Percentiles rank a stretch among this genome's conserved stretches.
These are phyloP conservation scores for Xerus rutilus DNA, from an alignment of 2,797 vertebrate species.

Conservation along the genomic window DNA sequence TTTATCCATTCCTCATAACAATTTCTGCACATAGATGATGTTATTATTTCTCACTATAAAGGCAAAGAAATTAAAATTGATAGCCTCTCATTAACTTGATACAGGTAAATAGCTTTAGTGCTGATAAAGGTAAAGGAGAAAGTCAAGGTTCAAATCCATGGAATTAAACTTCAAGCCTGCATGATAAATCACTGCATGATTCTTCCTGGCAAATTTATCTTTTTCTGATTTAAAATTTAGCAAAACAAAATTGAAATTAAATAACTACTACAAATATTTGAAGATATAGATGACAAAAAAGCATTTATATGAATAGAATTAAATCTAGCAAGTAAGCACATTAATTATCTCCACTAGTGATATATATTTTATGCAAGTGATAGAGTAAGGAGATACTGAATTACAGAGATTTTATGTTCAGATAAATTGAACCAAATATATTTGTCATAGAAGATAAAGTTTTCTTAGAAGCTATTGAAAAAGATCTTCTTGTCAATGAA, in stretches of 20 bases:
- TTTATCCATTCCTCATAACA: neutral
- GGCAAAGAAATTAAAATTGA: neutral
- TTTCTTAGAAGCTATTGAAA: conserved; percentile 41
- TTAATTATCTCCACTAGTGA: conserved; percentile 30
- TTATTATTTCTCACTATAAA: conserved; percentile 7
- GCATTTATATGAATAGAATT: conserved; percentile 6
- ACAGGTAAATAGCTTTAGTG: neutral
- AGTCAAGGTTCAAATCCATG: neutral
- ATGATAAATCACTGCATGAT: neutral
- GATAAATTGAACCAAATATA: conserved; percentile 38
- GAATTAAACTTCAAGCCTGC: neutral
- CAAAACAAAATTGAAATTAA: conserved; percentile 41
- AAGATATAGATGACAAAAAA: conserved; percentile 34
- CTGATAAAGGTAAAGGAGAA: neutral
- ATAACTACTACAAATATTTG: conserved; percentile 31
- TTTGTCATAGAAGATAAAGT: neutral
- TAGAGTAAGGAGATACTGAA: neutral
- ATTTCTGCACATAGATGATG: neutral
- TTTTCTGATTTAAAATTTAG: conserved; percentile 31
- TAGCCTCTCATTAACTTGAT: neutral
- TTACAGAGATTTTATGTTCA: neutral
- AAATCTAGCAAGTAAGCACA: neutral
- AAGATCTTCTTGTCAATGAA: neutral
- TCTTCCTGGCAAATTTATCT: neutral
- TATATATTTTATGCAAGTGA: conserved; percentile 25